Base-by-base conservation (phyloP, 2,888 invertebrate genomes). In the Dromius quadrimaculatus region DNA sequence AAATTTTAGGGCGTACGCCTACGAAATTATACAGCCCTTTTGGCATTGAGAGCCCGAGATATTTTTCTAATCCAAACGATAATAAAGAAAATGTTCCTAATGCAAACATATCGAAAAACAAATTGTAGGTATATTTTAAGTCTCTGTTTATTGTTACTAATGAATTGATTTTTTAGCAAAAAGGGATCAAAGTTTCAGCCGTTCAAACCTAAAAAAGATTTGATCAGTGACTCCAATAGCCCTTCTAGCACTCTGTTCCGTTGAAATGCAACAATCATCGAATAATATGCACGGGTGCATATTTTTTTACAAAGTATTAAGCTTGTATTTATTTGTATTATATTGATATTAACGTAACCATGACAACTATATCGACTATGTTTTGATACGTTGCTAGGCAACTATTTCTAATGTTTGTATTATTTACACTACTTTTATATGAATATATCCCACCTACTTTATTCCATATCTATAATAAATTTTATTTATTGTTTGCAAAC, bases 21-120 rank as follows among this genome's bases (percentile, higher is more conserved):
- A 89, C 91, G 0, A 90, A 90, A 79, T 77, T 92, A 68, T 92
- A 92, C 80, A 91, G 91, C 75, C 92, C 92, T 0, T 92, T 92
- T 77, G 88, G 90, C 3, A 91, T 92, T 36, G 91, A 92, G 76
- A 90, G 90, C 1, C 92, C 92, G 17, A 54, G 36, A 54, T 23
- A 43, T 50, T 47, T 32, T n/a, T 45, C 57, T 38, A 61, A 34
- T 2, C 19, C 28, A 11, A 38, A 11, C 23, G 32, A 69, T 22
- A 62, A 70, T 70, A 70, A 70, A 50, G 70, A 70, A 36, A 70
- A 70, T 47, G 38, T 61, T 38, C 70, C 70, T 17, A 54, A 43
- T 17, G 8, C 43, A 17, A 20, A 62, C 32, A 47, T 50, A 19
- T 47, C 34, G 9, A 62, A 62, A 61, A n/a, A 28, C 11, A 70